phyloP scores from a whole-genome alignment of 2,113 vertebrate genomes.

The Sinocyclocheilus anshuiensis region DNA sequence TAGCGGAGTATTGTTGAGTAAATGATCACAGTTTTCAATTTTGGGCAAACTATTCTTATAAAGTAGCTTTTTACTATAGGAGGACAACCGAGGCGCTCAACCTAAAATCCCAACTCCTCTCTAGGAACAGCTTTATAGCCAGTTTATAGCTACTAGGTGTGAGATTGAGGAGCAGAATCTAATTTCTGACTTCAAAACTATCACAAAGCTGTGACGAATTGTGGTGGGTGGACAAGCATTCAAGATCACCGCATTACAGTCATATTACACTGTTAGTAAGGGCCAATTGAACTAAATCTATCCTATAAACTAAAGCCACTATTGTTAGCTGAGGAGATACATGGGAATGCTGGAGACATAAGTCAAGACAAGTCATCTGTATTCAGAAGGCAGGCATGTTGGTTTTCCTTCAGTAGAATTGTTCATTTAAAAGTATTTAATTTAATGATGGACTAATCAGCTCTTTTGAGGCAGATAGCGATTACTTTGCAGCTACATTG shows the following conservation, averaged over 20 bases:
- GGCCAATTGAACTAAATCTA: neutral
- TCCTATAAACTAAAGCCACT: neutral
- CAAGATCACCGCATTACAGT: neutral
- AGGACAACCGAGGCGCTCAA: too few relatives aligned
- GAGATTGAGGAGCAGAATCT: neutral
- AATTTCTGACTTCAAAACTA: conserved; percentile 2
- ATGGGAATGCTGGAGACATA: neutral
- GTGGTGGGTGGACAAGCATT: conserved; percentile 2
- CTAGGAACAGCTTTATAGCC: neutral
- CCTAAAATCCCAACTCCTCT: too few relatives aligned
- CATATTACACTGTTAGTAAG: neutral
- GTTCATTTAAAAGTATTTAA: neutral
- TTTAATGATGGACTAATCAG: neutral
- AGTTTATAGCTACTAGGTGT: neutral
- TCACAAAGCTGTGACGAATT: neutral
- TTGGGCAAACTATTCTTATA: neutral
- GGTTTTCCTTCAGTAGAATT: conserved; percentile 2
- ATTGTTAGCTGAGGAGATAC: neutral
- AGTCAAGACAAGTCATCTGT: neutral
- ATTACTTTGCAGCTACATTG: neutral
- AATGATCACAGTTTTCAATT: neutral
- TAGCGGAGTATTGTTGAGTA: neutral
- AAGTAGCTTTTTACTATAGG: too few relatives aligned
- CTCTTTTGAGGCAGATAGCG: neutral
- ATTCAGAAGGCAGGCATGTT: conserved; percentile 7